Evolutionary conservation across 1,140 invertebrate genomes (phyloP), one percentile per base, ranked within the genome.

Genomic region (Eupeodes corollae): DNA sequence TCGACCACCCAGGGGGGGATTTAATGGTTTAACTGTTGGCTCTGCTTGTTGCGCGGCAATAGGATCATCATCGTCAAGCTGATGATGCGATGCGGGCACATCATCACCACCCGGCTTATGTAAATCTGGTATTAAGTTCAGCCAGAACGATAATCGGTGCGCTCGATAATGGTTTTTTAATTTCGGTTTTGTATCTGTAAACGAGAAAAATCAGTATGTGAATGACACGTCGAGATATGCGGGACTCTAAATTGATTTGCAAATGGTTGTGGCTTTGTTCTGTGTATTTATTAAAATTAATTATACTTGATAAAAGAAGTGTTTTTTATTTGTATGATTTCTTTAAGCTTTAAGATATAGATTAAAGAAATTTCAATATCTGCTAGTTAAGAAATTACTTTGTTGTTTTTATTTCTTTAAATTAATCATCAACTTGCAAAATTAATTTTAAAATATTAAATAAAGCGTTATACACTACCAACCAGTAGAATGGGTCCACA

Each of bases 131-230:
- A 98, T 88, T 15, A 98, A 74, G 58, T 94, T 90, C 30, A 93
- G 68, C 95, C 95, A 98, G 68, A 98, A 93, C 1, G 91, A 95
- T n/a, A 97, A 73, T 44, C 89, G 75, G 59, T 88, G 90, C 6
- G 91, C 91, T 52, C 93, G 79, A 70, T 97, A 98, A 70, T 96
- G 93, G 59, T 92, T 91, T 61, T 93, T 88, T 26, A 92, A 64
- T 63, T 91, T 89, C 0, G 88, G 83, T 69, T 91, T 91, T 18
- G 82, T 82, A 62, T 91, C 89, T 88, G 69, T 15, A 12, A 14
- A 48, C 39, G 14, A 13, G 30, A 16, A 16, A 34, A 44, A 34
- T 31, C 14, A 31, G 13, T n/a, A 16, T 9, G 14, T 15, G 32
- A 14, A 30, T 33, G 15, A 12, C 2, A 41, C 6, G 14, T 10